Base-by-base conservation (phyloP, 2,888 invertebrate genomes). In the Drosophila kuntzei region DNA sequence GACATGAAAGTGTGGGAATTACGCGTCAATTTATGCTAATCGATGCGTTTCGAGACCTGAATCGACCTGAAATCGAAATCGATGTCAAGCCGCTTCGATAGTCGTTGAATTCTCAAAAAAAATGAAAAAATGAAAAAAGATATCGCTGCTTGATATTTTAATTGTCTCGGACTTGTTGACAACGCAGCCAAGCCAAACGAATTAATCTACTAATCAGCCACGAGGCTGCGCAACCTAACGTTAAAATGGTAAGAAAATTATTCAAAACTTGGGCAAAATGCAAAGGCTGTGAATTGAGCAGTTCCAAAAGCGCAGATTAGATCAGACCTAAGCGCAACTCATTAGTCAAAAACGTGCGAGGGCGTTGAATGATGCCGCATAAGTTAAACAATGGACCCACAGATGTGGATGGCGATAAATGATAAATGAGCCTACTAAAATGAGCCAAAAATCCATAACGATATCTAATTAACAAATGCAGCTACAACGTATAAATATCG, bases 1-100 rank as follows among this genome's bases (percentile, higher is more conserved):
- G 83, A 82, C 83, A 86, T 62, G 77, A 79, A 75, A 88, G 83
- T 83, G 83, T 83, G 88, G 86, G 88, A 83, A 88, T 68, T 71
- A 70, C 74, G 80, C 77, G 74, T 70, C 86, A 82, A 86, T 70
- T 86, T 83, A 83, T 83, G 83, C 67, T 70, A 87, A 83, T 87
- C 50, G 62, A 50, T 70, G 76, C 72, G 53, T 53, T 69, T 43
- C 58, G 69, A 72, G 73, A 55, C 57, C 61, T 59, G 44, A 70
- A 76, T 46, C 34, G 39, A 46, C 29, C 49, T 43, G 20, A 59
- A 58, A 55, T 62, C 43, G 16, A 71, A 78, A 74, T 55, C 50
- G 68, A 69, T 76, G 74, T 78, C 74, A 76, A 62, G 53, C 66
- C 44, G 55, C 29, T 3, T n/a, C 25, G 44, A 32, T 22, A 14